These are phyloP conservation scores for Emberiza fucata DNA, from an alignment of 2,113 vertebrate genomes.

Conservation along the genomic window DNA sequence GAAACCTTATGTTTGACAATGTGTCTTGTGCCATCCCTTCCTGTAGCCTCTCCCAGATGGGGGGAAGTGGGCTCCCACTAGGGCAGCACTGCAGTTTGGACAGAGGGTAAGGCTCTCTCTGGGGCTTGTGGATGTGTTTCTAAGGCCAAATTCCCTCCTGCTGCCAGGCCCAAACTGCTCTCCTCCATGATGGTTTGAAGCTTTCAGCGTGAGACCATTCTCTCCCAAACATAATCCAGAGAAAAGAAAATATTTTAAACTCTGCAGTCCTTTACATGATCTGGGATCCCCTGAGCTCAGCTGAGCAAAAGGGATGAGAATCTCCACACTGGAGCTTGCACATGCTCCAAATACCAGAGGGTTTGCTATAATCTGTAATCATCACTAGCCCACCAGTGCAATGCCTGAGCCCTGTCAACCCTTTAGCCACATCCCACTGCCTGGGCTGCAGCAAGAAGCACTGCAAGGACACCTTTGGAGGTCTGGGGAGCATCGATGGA, in stretches of 20 bases:
- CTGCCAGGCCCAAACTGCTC: not conserved
- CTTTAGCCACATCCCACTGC: not conserved
- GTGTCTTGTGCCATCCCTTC: not conserved
- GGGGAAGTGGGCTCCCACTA: accelerated
- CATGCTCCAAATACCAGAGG: not conserved
- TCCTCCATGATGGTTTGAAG: not conserved
- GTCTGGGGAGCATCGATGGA: accelerated
- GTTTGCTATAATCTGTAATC: not conserved
- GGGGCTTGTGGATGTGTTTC: not conserved
- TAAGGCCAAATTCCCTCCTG: not conserved
- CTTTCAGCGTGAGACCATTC: not conserved
- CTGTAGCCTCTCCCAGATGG: not conserved
- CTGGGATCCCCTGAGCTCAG: not conserved
- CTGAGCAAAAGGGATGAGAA: not conserved
- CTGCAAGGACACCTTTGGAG: not conserved
- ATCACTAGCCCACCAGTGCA: too few species aligned
- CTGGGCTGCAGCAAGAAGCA: not conserved
- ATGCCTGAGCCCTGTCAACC: not conserved
- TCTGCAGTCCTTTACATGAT: not conserved
- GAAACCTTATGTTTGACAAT: not conserved
- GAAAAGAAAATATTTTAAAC: not conserved
- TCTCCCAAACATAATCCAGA: not conserved
- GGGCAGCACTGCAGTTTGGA: not conserved
- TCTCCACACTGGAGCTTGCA: not conserved
- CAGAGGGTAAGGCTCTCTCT: accelerated